Base-by-base conservation (phyloP, 2,888 invertebrate species). In the Aplocera efformata region DNA sequence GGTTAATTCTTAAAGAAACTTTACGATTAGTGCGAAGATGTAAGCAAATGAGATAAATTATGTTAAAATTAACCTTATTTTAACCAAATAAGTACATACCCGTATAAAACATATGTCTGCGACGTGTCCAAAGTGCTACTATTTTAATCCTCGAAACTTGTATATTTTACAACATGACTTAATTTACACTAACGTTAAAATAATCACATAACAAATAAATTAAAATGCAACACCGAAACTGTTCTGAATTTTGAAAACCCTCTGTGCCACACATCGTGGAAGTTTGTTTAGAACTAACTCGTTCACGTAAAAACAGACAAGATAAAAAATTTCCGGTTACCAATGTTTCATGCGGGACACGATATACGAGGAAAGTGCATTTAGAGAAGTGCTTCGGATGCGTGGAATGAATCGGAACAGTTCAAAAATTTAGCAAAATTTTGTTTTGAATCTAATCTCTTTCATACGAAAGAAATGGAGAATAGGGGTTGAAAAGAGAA, bases 231-330 rank as follows among this genome's bases (percentile, higher is more conserved):
- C 50, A 1, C 53, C 55, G 53, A 70, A 70, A 63, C 73, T 72
- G 72, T 49, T 65, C 60, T 50, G 67, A 69, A 76, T 77, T 79
- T 73, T 63, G 69, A 74, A 67, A 64, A 55, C 58, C 63, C 58
- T 63, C 60, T 44, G 49, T 33, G 53, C 67, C 65, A 62, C 67
- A 68, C 61, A 64, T 65, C 62, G 61, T 55, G 53, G 52, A 73
- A 78, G 72, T 80, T 79, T 74, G 76, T 77, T 74, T 72, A 72
- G 72, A 78, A 76, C 73, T 72, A 73, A 67, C 65, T 60, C 62
- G 57, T 46, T 50, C 60, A 55, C 63, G 65, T 72, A 67, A 73
- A 80, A 75, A 68, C 60, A 57, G 55, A 41, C 47, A 58, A 68
- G 65, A 67, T 73, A 70, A 73, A 78, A 72, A 67, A 63, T 67